phyloP scores from a whole-genome alignment of 2,888 invertebrate genomes.

The Teinopalpus imperialis region DNA sequence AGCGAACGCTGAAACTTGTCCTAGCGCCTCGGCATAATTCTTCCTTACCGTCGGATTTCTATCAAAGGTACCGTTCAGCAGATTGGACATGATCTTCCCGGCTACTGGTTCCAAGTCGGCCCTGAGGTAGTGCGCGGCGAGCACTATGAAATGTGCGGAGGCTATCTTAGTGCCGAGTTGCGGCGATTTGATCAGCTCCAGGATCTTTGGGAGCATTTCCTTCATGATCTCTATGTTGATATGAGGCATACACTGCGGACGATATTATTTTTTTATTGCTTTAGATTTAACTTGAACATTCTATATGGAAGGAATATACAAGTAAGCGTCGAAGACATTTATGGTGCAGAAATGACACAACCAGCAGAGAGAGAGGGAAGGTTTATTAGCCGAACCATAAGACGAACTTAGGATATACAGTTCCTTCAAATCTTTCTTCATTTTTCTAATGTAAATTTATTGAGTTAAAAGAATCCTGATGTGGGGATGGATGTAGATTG shows the following conservation, averaged over 20 bases:
- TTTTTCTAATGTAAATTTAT: too few species aligned
- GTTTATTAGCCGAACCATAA: too few species aligned
- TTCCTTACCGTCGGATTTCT: slow-evolving; percentile 92
- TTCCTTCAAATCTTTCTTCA: too few species aligned
- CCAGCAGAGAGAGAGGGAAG: too few species aligned
- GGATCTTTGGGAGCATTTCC: slow-evolving; percentile 89
- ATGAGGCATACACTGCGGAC: slow-evolving; percentile 83
- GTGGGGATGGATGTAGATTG: too few species aligned
- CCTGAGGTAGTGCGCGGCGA: slow-evolving; percentile 82
- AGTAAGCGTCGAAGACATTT: too few species aligned
- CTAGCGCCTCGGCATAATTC: slow-evolving; percentile 91
- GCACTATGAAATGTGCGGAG: slow-evolving; percentile 89
- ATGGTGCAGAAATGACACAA: too few species aligned
- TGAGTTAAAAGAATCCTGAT: too few species aligned
- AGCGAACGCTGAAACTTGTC: slow-evolving; percentile 90
- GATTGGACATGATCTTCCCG: slow-evolving; percentile 77
- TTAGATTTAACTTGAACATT: too few species aligned
- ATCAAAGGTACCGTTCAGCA: slow-evolving; percentile 91
- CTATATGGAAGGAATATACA: too few species aligned
- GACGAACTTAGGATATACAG: too few species aligned
- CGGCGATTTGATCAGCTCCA: slow-evolving; percentile 92
- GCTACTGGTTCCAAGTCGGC: slow-evolving; percentile 80
- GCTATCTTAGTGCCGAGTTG: slow-evolving; percentile 93
- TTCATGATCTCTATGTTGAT: slow-evolving; percentile 89
- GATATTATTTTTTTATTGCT: too few species aligned